Percentiles rank a stretch among this genome's conserved stretches.
Evolutionary conservation across 1,140 invertebrate genomes (phyloP).

Genomic region (Watersipora subatra): DNA sequence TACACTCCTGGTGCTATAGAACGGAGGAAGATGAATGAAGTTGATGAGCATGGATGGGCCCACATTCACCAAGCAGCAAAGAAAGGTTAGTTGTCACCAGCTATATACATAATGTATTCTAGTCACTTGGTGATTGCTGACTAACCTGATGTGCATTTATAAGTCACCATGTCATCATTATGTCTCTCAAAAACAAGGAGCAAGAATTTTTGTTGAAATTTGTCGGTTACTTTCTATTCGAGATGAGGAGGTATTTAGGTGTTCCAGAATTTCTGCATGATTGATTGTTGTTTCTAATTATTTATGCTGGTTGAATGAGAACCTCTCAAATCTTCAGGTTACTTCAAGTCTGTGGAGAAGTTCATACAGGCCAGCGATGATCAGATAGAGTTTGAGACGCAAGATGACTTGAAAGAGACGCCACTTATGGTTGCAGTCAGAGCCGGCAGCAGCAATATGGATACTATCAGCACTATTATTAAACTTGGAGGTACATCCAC

Average conservation of each 20-base stretch:
- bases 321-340: conserved; percentile 23
- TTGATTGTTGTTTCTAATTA: too few relatives aligned
- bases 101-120: too few relatives aligned
- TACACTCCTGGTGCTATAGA: not conserved
- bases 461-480: conserved; percentile 27
- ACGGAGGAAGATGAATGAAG: conserved; percentile 20
- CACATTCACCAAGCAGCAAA: conserved; percentile 33
- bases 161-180: too few relatives aligned
- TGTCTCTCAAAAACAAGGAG: too few relatives aligned
- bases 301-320: too few relatives aligned
- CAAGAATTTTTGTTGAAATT: too few relatives aligned
- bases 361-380: conserved; percentile 25
- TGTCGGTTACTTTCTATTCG: too few relatives aligned
- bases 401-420: conserved; percentile 27
- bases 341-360: conserved; percentile 28
- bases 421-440: conserved; percentile 33
- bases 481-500: conserved; percentile 14
- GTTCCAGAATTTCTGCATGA: too few relatives aligned
- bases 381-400: conserved; percentile 21
- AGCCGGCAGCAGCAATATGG: conserved; percentile 20
- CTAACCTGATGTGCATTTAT: too few relatives aligned
- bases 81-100: not conserved
- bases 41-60: conserved; percentile 32
- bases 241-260: too few relatives aligned
- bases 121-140: too few relatives aligned